Evolutionary conservation across 2,113 vertebrate genomes (phyloP), one percentile per base, ranked within the genome.

Genomic region (Coturnix japonica): DNA sequence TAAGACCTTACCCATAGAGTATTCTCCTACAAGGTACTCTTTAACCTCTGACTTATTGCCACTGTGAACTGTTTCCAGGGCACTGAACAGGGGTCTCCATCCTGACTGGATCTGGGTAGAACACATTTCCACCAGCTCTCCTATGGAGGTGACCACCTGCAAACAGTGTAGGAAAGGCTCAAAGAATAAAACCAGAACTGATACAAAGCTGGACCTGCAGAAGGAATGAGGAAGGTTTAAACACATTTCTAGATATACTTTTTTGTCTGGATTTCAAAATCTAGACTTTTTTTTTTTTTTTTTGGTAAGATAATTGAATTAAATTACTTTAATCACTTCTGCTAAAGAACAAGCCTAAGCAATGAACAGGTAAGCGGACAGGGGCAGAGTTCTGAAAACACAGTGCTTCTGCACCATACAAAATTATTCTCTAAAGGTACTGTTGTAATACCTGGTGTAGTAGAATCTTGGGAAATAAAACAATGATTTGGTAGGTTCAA

Each of bases 41-140:
- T 99, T 99, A 75, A 98, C 97, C 77, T 99, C 99, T 0, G 97
- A 98, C 96, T 99, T 99, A 97, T 91, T 96, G 95, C 98, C 98
- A 21, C 98, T 97, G 85, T 98, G 99, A 33, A 99, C 99, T 0
- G 98, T 99, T 87, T 99, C 98, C 94, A 99, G 98, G 17, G 99
- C 99, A 70, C 99, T 99, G 97, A 99, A 99, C 73, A 99, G 95
- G 19, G 99, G 98, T 91, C 99, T 98, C 99, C 99, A 99, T 0
- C 99, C 99, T 0, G 99, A 99, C 93, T 99, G 98, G 96, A 99
- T 99, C 89, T 99, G 98, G 18, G 98, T 97, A 49, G 99, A 99
- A 81, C 99, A 99, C 97, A 99, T 98, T 97, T 99, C 99, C 92
- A 99, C 99, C 97, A 99, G 94, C 96, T 99, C 99, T 6, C 99